Evolutionary conservation across 2,888 invertebrate genomes (phyloP), one percentile per base, ranked within the genome.

Genomic region (Laothoe populi): DNA sequence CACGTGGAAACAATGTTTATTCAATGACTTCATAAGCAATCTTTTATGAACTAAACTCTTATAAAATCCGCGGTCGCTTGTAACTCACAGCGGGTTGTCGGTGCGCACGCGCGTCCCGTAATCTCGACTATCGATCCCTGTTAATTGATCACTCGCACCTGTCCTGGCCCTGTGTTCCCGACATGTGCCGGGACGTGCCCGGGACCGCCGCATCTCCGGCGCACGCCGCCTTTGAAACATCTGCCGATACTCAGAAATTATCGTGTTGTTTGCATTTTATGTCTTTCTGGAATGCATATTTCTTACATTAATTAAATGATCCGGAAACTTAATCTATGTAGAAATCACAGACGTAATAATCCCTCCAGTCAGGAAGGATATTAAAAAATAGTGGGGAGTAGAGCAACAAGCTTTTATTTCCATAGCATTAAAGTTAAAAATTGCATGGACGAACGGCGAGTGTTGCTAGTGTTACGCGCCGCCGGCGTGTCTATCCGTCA

Each of bases 91-190:
- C 4, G 21, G 13, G 24, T n/a, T 57, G 64, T 59, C 63, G 62
- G 44, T 57, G 71, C 79, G 83, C 84, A 84, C 88, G 87, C 87
- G 86, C 84, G 72, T 64, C 66, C 58, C 66, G 70, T 78, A 82
- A 86, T 87, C 87, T 81, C 74, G 68, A 74, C 82, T 77, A 87
- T 88, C 88, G 86, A 84, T 87, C 83, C 81, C 71, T 73, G 81
- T 82, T 88, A 88, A 88, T 88, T 87, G 88, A 89, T 88, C 87
- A 82, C 83, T 79, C 74, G 83, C 88, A 88, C 86, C 87, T 87
- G 86, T 79, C 66, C 68, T 62, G 66, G 26, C 23, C 42, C 48
- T 35, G 23, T 48, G 61, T 45, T 24, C 26, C 19, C 44, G 4
- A 13, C 11, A 40, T 31, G 19, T 35, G 45, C 21, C 31, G 44